These are phyloP conservation scores for Nasonovia ribisnigri DNA, from an alignment of 2,888 invertebrate genomes.

Conservation along the genomic window DNA sequence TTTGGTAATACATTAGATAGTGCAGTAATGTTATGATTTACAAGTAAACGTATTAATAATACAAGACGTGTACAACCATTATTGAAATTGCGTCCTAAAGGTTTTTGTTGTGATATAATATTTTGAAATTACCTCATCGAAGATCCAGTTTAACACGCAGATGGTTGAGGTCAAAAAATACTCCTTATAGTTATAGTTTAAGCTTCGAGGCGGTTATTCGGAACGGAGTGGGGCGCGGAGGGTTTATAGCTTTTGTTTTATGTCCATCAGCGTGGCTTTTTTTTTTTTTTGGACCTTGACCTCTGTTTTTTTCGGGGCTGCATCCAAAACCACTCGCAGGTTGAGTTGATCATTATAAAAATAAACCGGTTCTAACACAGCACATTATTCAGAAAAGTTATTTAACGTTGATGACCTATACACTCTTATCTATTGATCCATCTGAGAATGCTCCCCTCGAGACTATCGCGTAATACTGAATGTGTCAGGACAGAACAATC, in stretches of 20 bases:
- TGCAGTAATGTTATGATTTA: background rate
- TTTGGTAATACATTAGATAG: background rate
- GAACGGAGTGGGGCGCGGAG: background rate
- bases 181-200: background rate
- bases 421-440: slow-evolving; percentile 38
- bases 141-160: slow-evolving; percentile 51
- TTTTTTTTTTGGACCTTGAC: slow-evolving; percentile 59
- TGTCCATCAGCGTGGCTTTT: slow-evolving; percentile 45
- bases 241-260: slow-evolving; percentile 65
- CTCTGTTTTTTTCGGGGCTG: slow-evolving; percentile 63
- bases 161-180: slow-evolving; percentile 48
- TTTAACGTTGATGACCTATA: slow-evolving; percentile 61
- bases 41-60: background rate
- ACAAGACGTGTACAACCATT: background rate
- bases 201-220: slow-evolving; percentile 41
- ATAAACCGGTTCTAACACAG: slow-evolving; percentile 55
- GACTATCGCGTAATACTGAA: slow-evolving; percentile 29
- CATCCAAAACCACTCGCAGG: slow-evolving; percentile 48
- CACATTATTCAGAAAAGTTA: slow-evolving; percentile 52
- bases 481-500: slow-evolving; percentile 15
- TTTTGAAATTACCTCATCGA: slow-evolving; percentile 36
- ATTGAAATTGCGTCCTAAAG: background rate
- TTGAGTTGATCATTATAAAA: slow-evolving; percentile 29
- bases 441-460: background rate
- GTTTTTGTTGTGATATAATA: slow-evolving; percentile 28